Base-by-base conservation (phyloP, 2,888 invertebrate species). In the Perdita meconis region DNA sequence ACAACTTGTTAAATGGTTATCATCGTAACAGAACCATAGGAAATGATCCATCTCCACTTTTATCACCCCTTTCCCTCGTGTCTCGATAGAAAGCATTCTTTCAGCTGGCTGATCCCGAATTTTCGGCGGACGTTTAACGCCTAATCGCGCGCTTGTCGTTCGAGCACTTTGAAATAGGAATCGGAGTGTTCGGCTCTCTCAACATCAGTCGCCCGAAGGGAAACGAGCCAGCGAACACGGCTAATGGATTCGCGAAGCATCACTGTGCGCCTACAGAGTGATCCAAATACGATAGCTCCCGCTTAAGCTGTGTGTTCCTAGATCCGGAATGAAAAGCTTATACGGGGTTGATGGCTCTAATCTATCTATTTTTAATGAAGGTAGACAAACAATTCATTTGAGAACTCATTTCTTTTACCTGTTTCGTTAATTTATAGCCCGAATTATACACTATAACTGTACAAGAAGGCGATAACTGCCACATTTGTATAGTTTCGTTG, bases 241-340 rank as follows among this genome's bases (percentile, higher is more conserved):
- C 86, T 89, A 89, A 89, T 89, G 89, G 89, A 88, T 89, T 88
- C 83, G 85, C 81, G 82, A 83, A 82, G 76, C 80, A 78, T 66
- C 85, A 78, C n/a, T 86, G 86, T 83, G 87, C 86, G 81, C 86
- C 30, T 74, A 88, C 83, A 61, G 72, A 60, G 0, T 13, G 24
- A 24, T 56, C 40, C 70, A 73, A 47, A 22, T n/a, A 53, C 38
- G 56, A 3, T 5, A 30, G 30, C n/a, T 16, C 36, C n/a, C 16
- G 16, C 6, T 4, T 6, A 8, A 34, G 3, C 55, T n/a, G 1
- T 34, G 10, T n/a, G n/a, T n/a, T n/a, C n/a, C n/a, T n/a, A n/a
- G n/a, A n/a, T n/a, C n/a, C n/a, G n/a, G n/a, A n/a, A n/a, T n/a
- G n/a, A n/a, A n/a, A n/a, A n/a, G n/a, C n/a, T n/a, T n/a, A n/a